Base-by-base conservation (phyloP, 2,113 vertebrate species). In the Struthio camelus region DNA sequence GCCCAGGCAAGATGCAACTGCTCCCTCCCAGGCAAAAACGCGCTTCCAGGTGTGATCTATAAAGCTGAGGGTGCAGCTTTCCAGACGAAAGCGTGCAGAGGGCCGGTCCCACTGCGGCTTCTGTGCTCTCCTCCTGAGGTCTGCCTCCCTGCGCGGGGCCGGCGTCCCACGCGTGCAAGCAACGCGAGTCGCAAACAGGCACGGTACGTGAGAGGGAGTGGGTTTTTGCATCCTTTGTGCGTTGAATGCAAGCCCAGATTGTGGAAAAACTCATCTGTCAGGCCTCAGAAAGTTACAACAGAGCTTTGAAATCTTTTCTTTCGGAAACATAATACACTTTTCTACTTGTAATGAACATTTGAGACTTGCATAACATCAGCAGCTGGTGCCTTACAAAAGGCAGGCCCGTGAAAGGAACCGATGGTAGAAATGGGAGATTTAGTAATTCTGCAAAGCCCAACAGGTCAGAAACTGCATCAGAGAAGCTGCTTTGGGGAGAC, bases 1-100 rank as follows among this genome's bases (percentile, higher is more conserved):
- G 40, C 38, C 54, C 14, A 23, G 15, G 13, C 27, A 15, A 30
- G 44, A 6, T n/a, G 58, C 32, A 50, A 42, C 40, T 36, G 32
- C 70, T 71, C 17, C 54, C 38, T 84, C 44, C 20, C n/a, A 10
- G 4, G 20, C 54, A 6, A 16, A 16, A 61, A 14, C 1, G 7
- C 10, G 42, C 69, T 64, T 40, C 51, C 27, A 53, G 80, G 6
- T 8, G 32, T 5, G 54, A 7, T 1, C 0, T 6, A 24, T 3
- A 1, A 25, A 54, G 56, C 46, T 34, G 32, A 69, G 51, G 17
- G 20, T 25, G 38, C 25, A 34, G 2, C 12, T 6, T 5, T 25
- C 30, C 42, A 11, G 36, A 0, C 3, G 20, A 27, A 64, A 70
- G 19, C 0, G 1, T 0, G 25, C 61, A 56, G 44, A 6, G 2